Percentiles rank a stretch among this genome's conserved stretches.
Conservation (phyloP, 2,113 vertebrate species). For the Myiagra hebetior region DNA sequence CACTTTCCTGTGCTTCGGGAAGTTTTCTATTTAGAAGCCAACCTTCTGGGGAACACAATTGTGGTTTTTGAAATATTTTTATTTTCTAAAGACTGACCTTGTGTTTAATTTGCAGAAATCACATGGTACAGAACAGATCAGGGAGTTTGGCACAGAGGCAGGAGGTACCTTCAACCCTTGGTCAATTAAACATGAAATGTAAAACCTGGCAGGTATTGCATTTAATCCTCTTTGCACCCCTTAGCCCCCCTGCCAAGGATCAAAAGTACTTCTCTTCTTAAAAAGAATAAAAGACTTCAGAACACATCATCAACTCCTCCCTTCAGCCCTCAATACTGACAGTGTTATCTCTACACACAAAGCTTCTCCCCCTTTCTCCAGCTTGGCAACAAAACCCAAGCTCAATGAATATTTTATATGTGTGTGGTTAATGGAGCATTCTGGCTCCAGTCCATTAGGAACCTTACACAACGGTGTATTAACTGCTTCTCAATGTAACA, state of each 20-base stretch:
- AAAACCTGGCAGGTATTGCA: slow-evolving; percentile 42
- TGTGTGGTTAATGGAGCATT: slow-evolving; percentile 71
- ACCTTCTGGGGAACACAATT: neutral
- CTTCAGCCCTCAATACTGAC: slow-evolving; percentile 4
- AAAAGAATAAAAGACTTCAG: slow-evolving; percentile 24
- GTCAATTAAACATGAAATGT: slow-evolving; percentile 59
- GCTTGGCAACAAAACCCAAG: slow-evolving; percentile 68
- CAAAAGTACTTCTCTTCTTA: slow-evolving; percentile 20
- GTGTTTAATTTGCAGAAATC: neutral
- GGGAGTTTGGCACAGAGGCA: neutral
- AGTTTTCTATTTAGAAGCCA: neutral
- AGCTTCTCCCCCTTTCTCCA: slow-evolving; percentile 1
- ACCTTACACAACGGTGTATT: slow-evolving; percentile 72
- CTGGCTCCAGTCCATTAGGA: slow-evolving; percentile 68
- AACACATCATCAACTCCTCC: neutral
- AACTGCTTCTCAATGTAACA: slow-evolving; percentile 62
- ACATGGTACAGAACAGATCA: neutral
- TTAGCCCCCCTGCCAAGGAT: slow-evolving; percentile 28
- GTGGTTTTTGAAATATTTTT: neutral
- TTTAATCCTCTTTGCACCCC: slow-evolving; percentile 58
- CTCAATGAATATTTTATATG: slow-evolving; percentile 71
- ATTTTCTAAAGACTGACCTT: slow-evolving; percentile 37
- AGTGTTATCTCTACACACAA: slow-evolving; percentile 32
- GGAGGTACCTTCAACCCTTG: slow-evolving; percentile 35
- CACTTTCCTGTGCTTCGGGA: slow-evolving; percentile 26